phyloP scores from a whole-genome alignment of 2,113 vertebrate genomes.

The Odontophorus gujanensis region DNA sequence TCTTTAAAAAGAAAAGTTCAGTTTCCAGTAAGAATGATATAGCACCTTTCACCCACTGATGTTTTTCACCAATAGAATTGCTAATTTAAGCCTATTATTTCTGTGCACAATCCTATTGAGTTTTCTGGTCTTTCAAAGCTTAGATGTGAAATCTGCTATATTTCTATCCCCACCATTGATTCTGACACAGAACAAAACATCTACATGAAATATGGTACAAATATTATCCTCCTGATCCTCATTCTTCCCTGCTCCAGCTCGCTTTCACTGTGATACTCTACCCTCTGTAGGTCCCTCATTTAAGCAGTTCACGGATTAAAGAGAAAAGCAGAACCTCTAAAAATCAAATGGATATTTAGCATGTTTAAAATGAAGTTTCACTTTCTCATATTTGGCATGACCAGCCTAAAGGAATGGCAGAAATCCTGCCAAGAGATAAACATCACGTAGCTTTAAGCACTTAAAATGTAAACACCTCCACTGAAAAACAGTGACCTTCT shows the following conservation, averaged over 20 bases:
- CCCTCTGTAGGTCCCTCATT: neutral
- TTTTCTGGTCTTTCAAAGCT: neutral
- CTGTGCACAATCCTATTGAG: neutral
- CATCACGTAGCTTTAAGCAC: neutral
- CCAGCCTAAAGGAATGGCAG: neutral
- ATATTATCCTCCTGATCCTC: neutral
- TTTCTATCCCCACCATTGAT: neutral
- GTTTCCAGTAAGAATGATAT: neutral
- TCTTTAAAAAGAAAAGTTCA: constrained; percentile 74
- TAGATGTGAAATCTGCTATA: neutral
- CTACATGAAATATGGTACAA: neutral
- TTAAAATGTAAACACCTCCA: neutral
- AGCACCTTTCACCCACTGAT: neutral
- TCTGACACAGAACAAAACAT: neutral
- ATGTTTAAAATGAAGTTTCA: neutral
- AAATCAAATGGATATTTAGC: neutral
- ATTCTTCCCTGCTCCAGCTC: neutral
- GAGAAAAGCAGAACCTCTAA: neutral
- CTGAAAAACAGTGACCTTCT: neutral
- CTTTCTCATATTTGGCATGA: neutral
- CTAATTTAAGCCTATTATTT: neutral
- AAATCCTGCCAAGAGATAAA: neutral
- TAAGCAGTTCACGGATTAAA: neutral
- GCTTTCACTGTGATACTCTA: neutral
- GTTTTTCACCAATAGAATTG: neutral